Evolutionary conservation across 2,797 vertebrate species (phyloP), one percentile per base, ranked within the genome.

Genomic region (Myioborus melanocephalus): DNA sequence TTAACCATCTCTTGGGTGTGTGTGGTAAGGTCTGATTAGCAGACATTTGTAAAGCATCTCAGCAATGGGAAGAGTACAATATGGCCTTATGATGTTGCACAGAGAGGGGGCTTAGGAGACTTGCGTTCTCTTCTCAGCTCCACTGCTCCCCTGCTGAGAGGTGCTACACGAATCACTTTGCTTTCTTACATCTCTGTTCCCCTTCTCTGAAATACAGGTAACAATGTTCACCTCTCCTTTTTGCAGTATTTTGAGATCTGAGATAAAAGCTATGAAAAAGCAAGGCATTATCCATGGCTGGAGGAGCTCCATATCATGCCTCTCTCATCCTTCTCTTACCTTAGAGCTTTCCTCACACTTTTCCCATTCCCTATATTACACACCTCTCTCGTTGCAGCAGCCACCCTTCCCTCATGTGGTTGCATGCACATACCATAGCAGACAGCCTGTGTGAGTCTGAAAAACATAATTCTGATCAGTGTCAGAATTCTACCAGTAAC

Each of bases 101-200:
- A 88, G 83, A 83, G 71, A 79, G 87, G 44, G 82, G 70, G 30
- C 44, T 89, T 79, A 68, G 87, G 83, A 94, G 77, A 88, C 70
- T 47, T 80, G 49, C 2, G 1, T 88, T 95, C 80, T 91, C 81
- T 77, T 95, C 91, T 76, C 37, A 43, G 80, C 77, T 94, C 80
- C 16, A 7, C 86, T 60, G 13, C 68, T 94, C 60, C 55, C 91
- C 89, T 89, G 73, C 94, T 88, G 87, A 63, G 85, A 90, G 89
- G 64, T 82, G 85, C 83, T 91, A 26, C 12, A 9, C 2, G 26
- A 90, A 89, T 83, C 73, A 89, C 30, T 91, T 91, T 24, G 0
- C 72, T 93, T 91, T 61, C 91, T 92, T 82, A 76, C 43, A 89
- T 91, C 89, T 96, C 86, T 86, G 11, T 87, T 95, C 87, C 77